Evolutionary conservation across 2,888 invertebrate species (phyloP).

Genomic region (Camptogramma bilineatum): DNA sequence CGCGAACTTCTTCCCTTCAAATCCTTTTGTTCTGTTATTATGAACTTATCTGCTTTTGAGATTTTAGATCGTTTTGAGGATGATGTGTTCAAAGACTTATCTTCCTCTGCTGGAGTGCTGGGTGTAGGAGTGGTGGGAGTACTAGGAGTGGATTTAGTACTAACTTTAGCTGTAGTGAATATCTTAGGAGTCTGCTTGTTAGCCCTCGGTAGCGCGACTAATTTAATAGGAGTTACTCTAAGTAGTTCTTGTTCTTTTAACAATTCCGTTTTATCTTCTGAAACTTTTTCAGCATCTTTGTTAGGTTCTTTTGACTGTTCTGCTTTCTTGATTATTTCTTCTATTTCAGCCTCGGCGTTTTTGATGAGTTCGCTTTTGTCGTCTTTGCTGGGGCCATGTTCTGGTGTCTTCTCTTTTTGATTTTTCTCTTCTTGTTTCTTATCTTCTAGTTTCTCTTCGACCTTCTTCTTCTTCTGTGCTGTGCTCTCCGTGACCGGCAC

Average conservation of each 20-base stretch:
- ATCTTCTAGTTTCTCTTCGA: conserved; percentile 31
- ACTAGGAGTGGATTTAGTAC: conserved; percentile 44
- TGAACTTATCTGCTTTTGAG: conserved; percentile 43
- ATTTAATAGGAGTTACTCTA: conserved; percentile 57
- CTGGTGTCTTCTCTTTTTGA: conserved; percentile 12
- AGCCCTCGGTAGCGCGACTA: conserved; percentile 55
- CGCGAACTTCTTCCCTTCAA: conserved; percentile 15
- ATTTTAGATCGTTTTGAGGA: conserved; percentile 40
- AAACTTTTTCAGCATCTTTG: conserved; percentile 4
- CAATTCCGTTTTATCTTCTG: background rate
- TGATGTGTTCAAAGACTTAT: conserved; percentile 12
- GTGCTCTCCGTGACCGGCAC: conserved; percentile 61
- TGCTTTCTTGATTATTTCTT: conserved; percentile 9
- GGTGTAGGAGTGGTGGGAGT: conserved; percentile 26
- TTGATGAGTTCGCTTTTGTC: conserved; percentile 10
- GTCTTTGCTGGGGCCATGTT: conserved; percentile 12
- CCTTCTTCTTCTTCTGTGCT: conserved; percentile 43
- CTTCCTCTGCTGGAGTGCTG: conserved; percentile 25
- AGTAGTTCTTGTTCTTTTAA: conserved; percentile 43
- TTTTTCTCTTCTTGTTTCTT: conserved; percentile 9
- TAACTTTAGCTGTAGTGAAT: conserved; percentile 41
- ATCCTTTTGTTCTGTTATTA: conserved; percentile 49
- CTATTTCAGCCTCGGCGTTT: conserved; percentile 15
- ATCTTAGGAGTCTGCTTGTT: conserved; percentile 45
- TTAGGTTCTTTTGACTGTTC: conserved; percentile 3